Base-by-base conservation (phyloP, 2,113 vertebrate species). In the Donacobius atricapilla region DNA sequence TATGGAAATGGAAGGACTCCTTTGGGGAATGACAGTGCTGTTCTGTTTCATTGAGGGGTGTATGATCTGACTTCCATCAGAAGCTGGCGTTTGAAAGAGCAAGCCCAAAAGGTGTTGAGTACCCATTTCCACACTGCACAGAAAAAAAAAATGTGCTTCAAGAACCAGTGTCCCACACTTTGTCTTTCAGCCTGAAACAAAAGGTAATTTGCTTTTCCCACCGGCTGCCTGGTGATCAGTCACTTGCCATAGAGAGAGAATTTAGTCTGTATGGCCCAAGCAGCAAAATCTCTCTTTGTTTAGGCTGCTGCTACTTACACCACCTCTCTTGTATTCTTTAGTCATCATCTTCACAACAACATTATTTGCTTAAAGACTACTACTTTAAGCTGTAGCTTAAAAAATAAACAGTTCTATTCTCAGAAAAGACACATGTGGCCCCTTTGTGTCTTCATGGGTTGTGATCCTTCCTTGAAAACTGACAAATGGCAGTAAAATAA, bases 361-460 rank as follows among this genome's bases (percentile, higher is more conserved):
- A n/a, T 33, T 60, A 39, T 10, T 65, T 58, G 2, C 5, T 8
- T 24, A 39, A 83, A 57, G 23, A 56, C 15, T 35, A 7, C 15
- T 13, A 20, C 11, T n/a, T n/a, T n/a, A n/a, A n/a, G n/a, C n/a
- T n/a, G n/a, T n/a, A 63, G 12, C n/a, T 83, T 71, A 42, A 57
- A 69, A 83, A 72, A 11, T 71, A 56, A 72, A 30, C 8, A 50
- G 5, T 12, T 25, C 39, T 54, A 39, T 54, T 76, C 48, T 72
- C 60, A 39, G 30, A 48, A 71, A 64, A 57, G 20, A 27, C 4
- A 33, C 8, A 6, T 51, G 31, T 33, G 58, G 7, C 39, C 39
- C 17, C 4, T 1, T 25, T 23, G 37, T 75, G 28, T 28, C 30
- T 16, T 51, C 1, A 0, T 1, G n/a, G 11, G 24, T 68, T 27